A percentile compares a stretch with the other conserved stretches of the same genome.
These are phyloP conservation scores for Molorchus minor DNA, from an alignment of 2,888 invertebrate species.

Conservation along the genomic window DNA sequence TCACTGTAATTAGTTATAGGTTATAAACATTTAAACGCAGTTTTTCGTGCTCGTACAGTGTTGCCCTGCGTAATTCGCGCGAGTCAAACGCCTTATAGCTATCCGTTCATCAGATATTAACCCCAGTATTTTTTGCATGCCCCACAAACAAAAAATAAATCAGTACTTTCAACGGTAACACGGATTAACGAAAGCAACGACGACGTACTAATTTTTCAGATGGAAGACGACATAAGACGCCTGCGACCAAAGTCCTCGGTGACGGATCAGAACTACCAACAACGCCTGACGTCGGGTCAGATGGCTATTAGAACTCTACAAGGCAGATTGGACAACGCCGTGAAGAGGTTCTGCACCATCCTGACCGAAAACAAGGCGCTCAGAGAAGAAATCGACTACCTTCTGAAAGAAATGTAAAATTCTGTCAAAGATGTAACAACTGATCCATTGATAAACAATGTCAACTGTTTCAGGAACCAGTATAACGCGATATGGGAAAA, in stretches of 20 bases:
- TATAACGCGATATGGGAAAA: constrained; percentile 86
- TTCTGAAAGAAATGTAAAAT: constrained; percentile 77
- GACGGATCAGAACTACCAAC: constrained; percentile 63
- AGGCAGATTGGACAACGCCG: constrained; percentile 79
- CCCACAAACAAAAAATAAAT: too few species aligned
- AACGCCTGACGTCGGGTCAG: constrained; percentile 65
- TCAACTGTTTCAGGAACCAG: constrained; percentile 67
- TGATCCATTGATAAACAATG: background rate
- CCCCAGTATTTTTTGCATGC: too few species aligned
- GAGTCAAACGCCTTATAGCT: too few species aligned
- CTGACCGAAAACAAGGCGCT: constrained; percentile 77
- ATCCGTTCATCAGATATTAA: too few species aligned
- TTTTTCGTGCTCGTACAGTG: too few species aligned
- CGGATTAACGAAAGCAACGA: too few species aligned
- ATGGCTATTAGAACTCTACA: constrained; percentile 72
- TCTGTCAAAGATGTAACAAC: background rate
- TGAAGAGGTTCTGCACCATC: constrained; percentile 79
- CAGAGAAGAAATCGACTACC: constrained; percentile 81
- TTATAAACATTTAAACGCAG: too few species aligned
- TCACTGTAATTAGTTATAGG: too few species aligned
- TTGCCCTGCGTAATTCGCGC: too few species aligned
- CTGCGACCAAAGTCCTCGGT: constrained; percentile 60
- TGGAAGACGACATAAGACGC: constrained; percentile 61
- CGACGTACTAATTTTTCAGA: constrained; percentile 53
- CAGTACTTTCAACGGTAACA: too few species aligned